Conservation (phyloP, 2,888 invertebrate genomes). For the Lepidocyrtoides sp. region DNA sequence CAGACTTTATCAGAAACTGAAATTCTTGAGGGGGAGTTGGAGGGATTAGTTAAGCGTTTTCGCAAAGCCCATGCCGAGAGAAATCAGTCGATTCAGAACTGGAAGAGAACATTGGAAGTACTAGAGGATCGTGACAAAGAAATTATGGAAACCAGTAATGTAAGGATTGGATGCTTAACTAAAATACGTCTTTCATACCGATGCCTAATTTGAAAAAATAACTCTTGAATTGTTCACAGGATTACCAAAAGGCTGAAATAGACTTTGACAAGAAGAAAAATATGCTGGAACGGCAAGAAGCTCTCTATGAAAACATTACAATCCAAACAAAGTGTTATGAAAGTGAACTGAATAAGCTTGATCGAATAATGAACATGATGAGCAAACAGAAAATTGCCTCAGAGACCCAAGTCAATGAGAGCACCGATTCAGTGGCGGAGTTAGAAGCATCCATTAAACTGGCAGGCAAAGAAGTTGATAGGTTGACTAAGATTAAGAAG, state of each 20-base stretch:
- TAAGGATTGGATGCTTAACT: too few species aligned
- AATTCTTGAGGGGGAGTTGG: slow-evolving; percentile 79
- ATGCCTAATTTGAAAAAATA: too few species aligned
- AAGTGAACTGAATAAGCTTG: slow-evolving; percentile 24
- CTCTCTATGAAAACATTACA: slow-evolving; percentile 51
- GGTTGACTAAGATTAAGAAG: slow-evolving; percentile 87
- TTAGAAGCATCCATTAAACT: neutral
- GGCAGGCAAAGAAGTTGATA: slow-evolving; percentile 75
- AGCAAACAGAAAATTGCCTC: neutral
- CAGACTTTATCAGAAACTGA: slow-evolving; percentile 65
- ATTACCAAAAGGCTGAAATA: neutral
- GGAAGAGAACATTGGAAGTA: slow-evolving; percentile 81
- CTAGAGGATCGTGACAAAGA: slow-evolving; percentile 82
- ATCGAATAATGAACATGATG: neutral
- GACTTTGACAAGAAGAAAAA: slow-evolving; percentile 48
- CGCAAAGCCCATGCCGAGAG: slow-evolving; percentile 81
- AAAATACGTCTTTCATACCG: too few species aligned
- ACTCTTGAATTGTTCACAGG: slow-evolving; percentile 43
- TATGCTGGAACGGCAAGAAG: slow-evolving; percentile 72
- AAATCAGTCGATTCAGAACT: slow-evolving; percentile 80
- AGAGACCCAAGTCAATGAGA: neutral
- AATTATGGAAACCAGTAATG: slow-evolving; percentile 80
- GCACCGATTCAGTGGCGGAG: slow-evolving; percentile 10
- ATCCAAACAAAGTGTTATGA: slow-evolving; percentile 56
- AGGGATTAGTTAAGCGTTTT: slow-evolving; percentile 75